These are phyloP conservation scores for Cylas formicarius DNA, from an alignment of 1,140 invertebrate genomes.

Conservation along the genomic window DNA sequence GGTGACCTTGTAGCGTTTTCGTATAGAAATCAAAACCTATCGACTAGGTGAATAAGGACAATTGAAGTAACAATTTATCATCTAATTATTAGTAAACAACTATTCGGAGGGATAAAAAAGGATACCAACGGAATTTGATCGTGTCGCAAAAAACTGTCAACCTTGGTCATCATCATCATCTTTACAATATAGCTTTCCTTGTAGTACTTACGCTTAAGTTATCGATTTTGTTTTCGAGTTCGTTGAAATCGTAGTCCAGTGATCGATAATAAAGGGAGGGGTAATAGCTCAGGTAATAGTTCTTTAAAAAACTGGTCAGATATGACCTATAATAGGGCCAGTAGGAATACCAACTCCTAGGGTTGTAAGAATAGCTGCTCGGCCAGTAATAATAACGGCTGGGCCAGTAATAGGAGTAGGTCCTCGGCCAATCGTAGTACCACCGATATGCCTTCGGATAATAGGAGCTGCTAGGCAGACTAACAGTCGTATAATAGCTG, in stretches of 20 bases:
- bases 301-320: constrained; percentile 20
- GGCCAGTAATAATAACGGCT: constrained; percentile 16
- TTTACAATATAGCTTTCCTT: too few relatives aligned
- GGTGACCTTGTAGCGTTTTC: too few relatives aligned
- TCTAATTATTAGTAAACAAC: constrained; percentile 6
- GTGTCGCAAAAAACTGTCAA: too few relatives aligned
- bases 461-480: constrained; percentile 22
- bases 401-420: constrained; percentile 22
- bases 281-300: constrained; percentile 19
- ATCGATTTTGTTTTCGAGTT: constrained; percentile 25
- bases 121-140: constrained; percentile 20
- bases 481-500: constrained; percentile 27
- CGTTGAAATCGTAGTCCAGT: constrained; percentile 25
- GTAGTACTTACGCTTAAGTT: constrained; percentile 26
- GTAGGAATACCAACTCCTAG: constrained; percentile 14
- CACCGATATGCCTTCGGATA: constrained; percentile 22
- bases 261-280: constrained; percentile 17
- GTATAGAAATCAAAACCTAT: too few relatives aligned
- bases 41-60: too few relatives aligned
- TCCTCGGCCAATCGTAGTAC: constrained; percentile 26
- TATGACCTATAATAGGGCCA: constrained; percentile 22
- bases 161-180: too few relatives aligned
- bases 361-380: constrained; percentile 11
- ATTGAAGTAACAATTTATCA: too few relatives aligned
- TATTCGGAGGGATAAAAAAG: constrained; percentile 17